Evolutionary conservation across 2,888 invertebrate genomes (phyloP), one percentile per base, ranked within the genome.

Genomic region (Metellina segmentata): DNA sequence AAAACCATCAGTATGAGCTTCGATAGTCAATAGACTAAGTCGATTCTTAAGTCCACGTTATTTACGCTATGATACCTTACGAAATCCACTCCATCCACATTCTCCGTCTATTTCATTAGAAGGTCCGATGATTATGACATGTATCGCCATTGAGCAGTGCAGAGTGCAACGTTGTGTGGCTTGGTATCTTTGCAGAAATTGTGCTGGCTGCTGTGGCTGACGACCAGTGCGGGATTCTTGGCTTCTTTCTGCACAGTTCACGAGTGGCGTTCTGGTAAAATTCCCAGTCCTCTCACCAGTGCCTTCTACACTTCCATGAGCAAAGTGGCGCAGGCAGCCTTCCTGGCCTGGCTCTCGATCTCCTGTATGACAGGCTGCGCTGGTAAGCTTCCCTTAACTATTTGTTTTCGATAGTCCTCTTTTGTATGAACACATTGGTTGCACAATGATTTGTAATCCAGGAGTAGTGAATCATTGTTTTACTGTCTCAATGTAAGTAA

Each of bases 251-350:
- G 81, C 11, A 19, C 48, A 0, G 92, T 92, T 0, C 85, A 92
- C 77, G 74, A 53, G 19, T 92, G 92, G 92, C 48, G 75, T 0
- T n/a, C 34, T 1, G 92, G 92, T 0, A 16, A n/a, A 7, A 11
- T 89, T 11, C 89, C 89, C 8, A 72, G 61, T n/a, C 81, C 92
- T 13, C 20, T 89, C 6, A 5, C 89, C 0, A 20, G 51, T 1
- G 89, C 92, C n/a, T 7, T 85, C 48, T 92, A 92, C 61, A 19
- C 89, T 7, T 51, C 86, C 19, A 69, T 89, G 78, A 78, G 81
- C 72, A 89, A 86, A 49, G 82, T 86, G 61, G 85, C 89, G 0
- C 72, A 81, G 72, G 89, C 77, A 2, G 77, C 61, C 0, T 86
- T 92, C 6, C 81, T 92, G 0, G 11, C 89, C 0, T 89, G 89